Evolutionary conservation across 2,888 invertebrate genomes (phyloP).

Genomic region (Allygus modestus): DNA sequence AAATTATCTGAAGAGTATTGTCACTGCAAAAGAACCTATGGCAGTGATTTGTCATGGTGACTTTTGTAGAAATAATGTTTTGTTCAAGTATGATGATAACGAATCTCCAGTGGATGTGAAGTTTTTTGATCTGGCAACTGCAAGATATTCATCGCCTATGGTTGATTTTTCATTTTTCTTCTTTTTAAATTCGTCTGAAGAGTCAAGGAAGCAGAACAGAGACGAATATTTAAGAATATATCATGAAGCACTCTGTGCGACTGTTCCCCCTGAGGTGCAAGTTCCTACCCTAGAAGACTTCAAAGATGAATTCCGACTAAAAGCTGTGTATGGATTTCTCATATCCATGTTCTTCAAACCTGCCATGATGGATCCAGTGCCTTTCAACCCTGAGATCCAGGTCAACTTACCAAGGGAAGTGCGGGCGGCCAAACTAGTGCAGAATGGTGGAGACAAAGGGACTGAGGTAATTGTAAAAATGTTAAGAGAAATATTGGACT

Average conservation of each 20-base stretch:
- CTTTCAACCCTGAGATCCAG: constrained; percentile 40
- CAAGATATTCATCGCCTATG: constrained; percentile 44
- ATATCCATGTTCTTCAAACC: constrained; percentile 38
- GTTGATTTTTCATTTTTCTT: constrained; percentile 51
- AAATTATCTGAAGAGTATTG: constrained; percentile 14
- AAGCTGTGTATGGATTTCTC: constrained; percentile 46
- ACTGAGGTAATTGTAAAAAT: constrained; percentile 39
- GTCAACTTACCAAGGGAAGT: background rate
- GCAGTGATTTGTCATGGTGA: constrained; percentile 51
- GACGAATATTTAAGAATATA: constrained; percentile 36
- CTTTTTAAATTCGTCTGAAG: constrained; percentile 26
- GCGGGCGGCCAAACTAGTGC: background rate
- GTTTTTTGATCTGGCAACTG: constrained; percentile 40
- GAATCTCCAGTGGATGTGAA: constrained; percentile 32
- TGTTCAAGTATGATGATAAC: constrained; percentile 25
- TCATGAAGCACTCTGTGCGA: constrained; percentile 17
- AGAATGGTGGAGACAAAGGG: constrained; percentile 39
- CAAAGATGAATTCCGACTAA: constrained; percentile 13
- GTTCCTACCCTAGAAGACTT: constrained; percentile 45
- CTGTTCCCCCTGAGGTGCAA: constrained; percentile 1
- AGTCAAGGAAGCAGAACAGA: constrained; percentile 25
- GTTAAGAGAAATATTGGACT: constrained; percentile 15
- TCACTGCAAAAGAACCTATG: constrained; percentile 43
- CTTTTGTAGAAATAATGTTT: constrained; percentile 49
- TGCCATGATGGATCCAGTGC: constrained; percentile 43